Conservation (phyloP, 2,888 invertebrate genomes). For the Melanostoma mellinum region DNA sequence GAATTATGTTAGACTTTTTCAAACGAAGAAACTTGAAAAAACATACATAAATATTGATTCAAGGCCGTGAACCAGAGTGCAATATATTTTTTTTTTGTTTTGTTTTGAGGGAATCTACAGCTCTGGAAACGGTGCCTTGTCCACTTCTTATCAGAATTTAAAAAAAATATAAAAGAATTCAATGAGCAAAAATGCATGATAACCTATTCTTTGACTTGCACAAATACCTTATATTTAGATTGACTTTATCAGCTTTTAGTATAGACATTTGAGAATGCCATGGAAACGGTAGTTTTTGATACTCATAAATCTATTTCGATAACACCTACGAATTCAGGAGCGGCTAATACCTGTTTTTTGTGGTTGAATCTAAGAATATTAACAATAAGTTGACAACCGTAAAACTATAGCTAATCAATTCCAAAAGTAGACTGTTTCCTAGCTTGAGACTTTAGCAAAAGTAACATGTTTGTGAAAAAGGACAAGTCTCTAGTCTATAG, state of each 20-base stretch:
- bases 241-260: slow-evolving; percentile 39
- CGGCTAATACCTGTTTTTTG: too few relatives aligned
- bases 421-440: too few relatives aligned
- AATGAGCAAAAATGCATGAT: slow-evolving; percentile 59
- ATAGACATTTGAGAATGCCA: slow-evolving; percentile 30
- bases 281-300: slow-evolving; percentile 49
- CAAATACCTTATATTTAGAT: slow-evolving; percentile 55
- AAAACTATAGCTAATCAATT: too few relatives aligned
- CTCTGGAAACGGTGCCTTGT: slow-evolving; percentile 42
- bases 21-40: slow-evolving; percentile 3
- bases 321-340: slow-evolving; percentile 1
- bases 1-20: too few relatives aligned
- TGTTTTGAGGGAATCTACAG: slow-evolving; percentile 10
- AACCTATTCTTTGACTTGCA: slow-evolving; percentile 62
- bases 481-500: too few relatives aligned
- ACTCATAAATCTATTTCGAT: slow-evolving; percentile 18
- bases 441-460: too few relatives aligned
- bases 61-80: slow-evolving; percentile 46
- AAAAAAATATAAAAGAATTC: slow-evolving; percentile 27
- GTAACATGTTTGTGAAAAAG: too few relatives aligned
- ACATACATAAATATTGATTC: background rate
- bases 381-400: too few relatives aligned
- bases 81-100: slow-evolving; percentile 12
- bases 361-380: too few relatives aligned
- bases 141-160: slow-evolving; percentile 45